Base-by-base conservation (phyloP, 2,888 invertebrate genomes). In the Elgonia sp. region DNA sequence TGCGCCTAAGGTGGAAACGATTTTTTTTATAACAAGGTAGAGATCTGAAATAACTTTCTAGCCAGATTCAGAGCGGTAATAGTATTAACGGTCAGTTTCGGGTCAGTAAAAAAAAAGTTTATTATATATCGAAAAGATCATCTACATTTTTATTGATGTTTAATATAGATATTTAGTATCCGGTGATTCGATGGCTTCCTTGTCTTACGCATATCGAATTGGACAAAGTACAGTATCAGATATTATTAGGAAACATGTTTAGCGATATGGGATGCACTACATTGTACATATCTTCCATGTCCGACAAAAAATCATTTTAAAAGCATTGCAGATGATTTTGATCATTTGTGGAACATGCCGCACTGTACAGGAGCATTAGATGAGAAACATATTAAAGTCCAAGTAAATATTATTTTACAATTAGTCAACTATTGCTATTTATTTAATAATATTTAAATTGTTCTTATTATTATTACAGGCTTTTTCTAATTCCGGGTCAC, bases 291-390 rank as follows among this genome's bases (percentile, higher is more conserved):
- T 42, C 12, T 42, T 76, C 50, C 42, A 82, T 39, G 65, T 42
- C n/a, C 29, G 9, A 9, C 42, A 42, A 12, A 42, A 42, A 12
- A 7, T 9, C 7, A 42, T 9, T 42, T 42, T 42, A 42, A 42
- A 42, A 12, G 12, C 7, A 42, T 42, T 42, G 42, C 42, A 42
- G 8, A 42, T 7, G 86, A 80, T 9, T 89, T 86, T 55, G 20
- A 20, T 18, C n/a, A 55, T 3, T 29, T 63, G 21, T 90, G 89
- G 89, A 90, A 90, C 76, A 55, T 89, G 40, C 88, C 89, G 0
- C 85, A 89, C 72, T 90, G 90, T 46, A 63, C 67, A 39, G 89
- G 89, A 20, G 79, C 86, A 6, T 77, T 89, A 16, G 86, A 89
- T 57, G 87, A 77, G n/a, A 84, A 79, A 12, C 42, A 42, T 42